phyloP scores from a whole-genome alignment of 2,113 vertebrate species.

The Hippocampus comes region DNA sequence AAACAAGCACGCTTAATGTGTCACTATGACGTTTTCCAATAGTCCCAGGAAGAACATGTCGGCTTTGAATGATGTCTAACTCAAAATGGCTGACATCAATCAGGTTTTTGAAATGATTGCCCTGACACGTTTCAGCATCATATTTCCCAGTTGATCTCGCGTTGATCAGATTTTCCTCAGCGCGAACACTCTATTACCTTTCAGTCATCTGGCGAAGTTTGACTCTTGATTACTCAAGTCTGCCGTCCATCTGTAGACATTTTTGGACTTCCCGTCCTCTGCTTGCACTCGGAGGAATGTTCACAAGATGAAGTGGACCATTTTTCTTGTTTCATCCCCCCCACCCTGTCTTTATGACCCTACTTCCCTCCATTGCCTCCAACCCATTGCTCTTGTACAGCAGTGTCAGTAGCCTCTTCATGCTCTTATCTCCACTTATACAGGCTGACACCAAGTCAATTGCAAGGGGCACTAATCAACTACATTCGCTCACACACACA shows the following conservation, averaged over 20 bases:
- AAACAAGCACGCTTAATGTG: not conserved
- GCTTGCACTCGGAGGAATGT: not conserved
- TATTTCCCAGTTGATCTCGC: not conserved
- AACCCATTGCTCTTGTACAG: slow-evolving; percentile 55
- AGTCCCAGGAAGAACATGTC: not conserved
- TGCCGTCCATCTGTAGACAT: not conserved
- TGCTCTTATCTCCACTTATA: slow-evolving; percentile 72
- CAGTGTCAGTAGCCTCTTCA: slow-evolving; percentile 67
- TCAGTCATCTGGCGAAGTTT: not conserved
- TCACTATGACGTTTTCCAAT: not conserved
- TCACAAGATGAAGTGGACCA: not conserved
- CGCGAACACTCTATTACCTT: not conserved
- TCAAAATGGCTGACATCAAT: not conserved
- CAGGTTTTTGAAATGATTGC: not conserved
- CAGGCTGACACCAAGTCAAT: slow-evolving; percentile 67
- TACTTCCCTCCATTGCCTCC: slow-evolving; percentile 1
- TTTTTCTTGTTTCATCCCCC: slow-evolving; percentile 5
- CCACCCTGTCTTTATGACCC: not conserved
- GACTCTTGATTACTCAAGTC: not conserved
- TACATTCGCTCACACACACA: slow-evolving; percentile 3
- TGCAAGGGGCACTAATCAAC: slow-evolving; percentile 57
- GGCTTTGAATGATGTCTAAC: not conserved
- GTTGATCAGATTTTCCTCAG: not conserved
- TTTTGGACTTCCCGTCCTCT: not conserved
- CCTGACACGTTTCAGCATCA: not conserved